Conservation (phyloP, 2,797 vertebrate species). For the Cheirogaleus major region DNA sequence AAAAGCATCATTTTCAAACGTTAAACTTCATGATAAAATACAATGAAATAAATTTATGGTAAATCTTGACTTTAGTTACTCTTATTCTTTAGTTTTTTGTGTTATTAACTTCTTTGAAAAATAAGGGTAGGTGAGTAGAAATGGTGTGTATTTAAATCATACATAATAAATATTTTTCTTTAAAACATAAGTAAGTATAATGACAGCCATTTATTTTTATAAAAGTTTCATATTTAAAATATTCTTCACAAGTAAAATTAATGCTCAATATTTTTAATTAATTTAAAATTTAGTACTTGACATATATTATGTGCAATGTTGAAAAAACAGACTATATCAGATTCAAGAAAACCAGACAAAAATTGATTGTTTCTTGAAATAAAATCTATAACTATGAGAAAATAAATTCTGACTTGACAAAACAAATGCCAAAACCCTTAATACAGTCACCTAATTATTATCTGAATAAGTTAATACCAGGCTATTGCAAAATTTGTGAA, state of each 20-base stretch:
- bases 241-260: neutral
- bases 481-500: neutral
- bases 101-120: neutral
- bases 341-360: neutral
- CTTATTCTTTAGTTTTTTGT: neutral
- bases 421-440: neutral
- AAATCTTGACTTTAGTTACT: neutral
- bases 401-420: neutral
- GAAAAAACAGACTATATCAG: neutral
- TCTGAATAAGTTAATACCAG: neutral
- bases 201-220: neutral
- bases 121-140: neutral
- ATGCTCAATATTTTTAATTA: neutral
- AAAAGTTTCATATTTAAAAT: neutral
- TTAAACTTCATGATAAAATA: neutral
- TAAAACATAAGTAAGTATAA: neutral
- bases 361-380: neutral
- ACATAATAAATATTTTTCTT: neutral
- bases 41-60: neutral
- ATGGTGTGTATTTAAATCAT: neutral
- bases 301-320: neutral
- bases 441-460: neutral
- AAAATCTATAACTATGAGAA: constrained; percentile 11
- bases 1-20: neutral
- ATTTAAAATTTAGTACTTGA: neutral